Percentiles rank a stretch among this genome's conserved stretches.
Conservation (phyloP, 2,797 vertebrate species). For the Euphonia xanthogaster region DNA sequence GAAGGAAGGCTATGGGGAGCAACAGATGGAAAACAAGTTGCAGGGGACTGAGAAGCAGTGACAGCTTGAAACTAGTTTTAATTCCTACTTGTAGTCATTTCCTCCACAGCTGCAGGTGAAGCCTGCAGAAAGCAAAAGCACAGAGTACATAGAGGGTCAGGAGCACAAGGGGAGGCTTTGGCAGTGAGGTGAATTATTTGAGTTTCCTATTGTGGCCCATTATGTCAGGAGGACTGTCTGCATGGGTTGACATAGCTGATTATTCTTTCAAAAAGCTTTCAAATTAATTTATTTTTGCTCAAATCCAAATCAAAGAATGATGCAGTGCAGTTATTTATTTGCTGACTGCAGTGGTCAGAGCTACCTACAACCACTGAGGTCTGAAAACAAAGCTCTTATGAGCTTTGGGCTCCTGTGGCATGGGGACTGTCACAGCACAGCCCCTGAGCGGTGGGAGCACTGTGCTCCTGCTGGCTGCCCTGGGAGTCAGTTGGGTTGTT, state of each 20-base stretch:
- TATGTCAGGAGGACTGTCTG: background rate
- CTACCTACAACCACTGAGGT: background rate
- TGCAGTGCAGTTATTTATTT: background rate
- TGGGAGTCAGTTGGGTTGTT: background rate
- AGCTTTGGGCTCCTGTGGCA: background rate
- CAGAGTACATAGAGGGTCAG: background rate
- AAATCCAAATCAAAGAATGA: background rate
- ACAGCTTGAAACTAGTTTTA: background rate
- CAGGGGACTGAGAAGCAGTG: background rate
- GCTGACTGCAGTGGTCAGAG: background rate
- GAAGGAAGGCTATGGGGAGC: background rate
- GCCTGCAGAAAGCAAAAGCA: background rate
- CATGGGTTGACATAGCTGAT: rapidly evolving
- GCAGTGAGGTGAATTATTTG: background rate
- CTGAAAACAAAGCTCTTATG: background rate
- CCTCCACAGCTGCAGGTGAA: background rate
- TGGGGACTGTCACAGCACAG: background rate
- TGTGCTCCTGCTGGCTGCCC: background rate
- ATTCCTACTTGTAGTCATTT: background rate
- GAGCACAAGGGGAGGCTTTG: background rate
- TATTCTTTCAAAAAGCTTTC: background rate
- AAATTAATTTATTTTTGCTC: background rate
- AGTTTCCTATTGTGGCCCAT: background rate
- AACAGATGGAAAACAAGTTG: background rate
- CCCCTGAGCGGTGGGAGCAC: rapidly evolving